Evolutionary conservation across 2,797 vertebrate genomes (phyloP).

Genomic region (Falco novaeseelandiae): DNA sequence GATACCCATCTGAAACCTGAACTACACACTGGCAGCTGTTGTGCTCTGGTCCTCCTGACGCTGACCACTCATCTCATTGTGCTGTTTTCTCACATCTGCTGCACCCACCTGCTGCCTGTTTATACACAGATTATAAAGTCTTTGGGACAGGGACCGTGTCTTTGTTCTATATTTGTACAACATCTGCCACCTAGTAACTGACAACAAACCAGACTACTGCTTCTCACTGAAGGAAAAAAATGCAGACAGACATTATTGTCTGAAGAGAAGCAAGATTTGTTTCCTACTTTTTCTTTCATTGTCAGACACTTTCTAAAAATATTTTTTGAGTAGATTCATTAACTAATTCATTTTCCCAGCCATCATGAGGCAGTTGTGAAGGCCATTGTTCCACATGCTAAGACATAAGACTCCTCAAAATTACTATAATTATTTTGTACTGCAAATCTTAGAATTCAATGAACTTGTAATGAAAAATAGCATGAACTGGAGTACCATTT

Average conservation of each 20-base stretch:
- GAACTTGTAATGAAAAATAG: neutral
- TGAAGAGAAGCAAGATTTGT: neutral
- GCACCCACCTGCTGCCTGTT: constrained; percentile 18
- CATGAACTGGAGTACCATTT: neutral
- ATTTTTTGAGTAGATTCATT: neutral
- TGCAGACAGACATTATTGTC: neutral
- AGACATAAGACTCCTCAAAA: neutral
- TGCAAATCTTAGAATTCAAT: neutral
- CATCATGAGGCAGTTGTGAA: neutral
- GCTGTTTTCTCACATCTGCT: neutral
- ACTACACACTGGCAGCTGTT: neutral
- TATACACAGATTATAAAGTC: constrained; percentile 5
- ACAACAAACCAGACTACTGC: neutral
- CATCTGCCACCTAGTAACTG: constrained; percentile 15
- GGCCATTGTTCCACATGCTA: neutral
- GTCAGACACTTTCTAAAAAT: neutral
- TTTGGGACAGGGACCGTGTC: neutral
- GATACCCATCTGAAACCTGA: neutral
- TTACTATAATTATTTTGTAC: neutral
- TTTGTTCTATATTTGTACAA: neutral
- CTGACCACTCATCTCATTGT: neutral
- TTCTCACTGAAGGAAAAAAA: neutral
- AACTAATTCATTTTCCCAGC: neutral
- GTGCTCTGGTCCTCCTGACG: neutral
- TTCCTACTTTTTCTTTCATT: neutral